These are phyloP conservation scores for Felis chaus DNA, from an alignment of 2,113 vertebrate species.

Conservation along the genomic window DNA sequence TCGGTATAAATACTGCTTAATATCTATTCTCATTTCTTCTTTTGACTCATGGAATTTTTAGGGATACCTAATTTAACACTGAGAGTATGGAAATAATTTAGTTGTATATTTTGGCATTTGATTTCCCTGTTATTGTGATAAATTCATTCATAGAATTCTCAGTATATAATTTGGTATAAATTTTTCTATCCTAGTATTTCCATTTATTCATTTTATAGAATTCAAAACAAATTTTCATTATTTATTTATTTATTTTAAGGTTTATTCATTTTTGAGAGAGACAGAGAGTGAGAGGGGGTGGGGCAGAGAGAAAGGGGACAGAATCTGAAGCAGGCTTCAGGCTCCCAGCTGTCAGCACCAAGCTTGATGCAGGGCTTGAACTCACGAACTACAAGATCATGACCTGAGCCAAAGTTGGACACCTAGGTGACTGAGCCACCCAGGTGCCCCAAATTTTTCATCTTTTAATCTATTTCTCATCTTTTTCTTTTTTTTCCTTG, in stretches of 20 bases:
- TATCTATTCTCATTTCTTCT: not conserved
- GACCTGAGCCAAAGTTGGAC: no score
- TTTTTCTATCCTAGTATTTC: not conserved
- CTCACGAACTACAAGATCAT: no score
- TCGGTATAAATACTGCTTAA: not conserved
- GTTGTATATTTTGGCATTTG: not conserved
- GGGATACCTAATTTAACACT: not conserved
- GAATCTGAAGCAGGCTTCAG: no score
- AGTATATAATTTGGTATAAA: not conserved
- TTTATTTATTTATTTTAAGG: not conserved
- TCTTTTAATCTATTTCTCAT: not conserved
- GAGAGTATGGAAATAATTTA: not conserved
- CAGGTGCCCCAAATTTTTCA: not conserved
- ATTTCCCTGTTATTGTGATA: not conserved
- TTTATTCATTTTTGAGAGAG: no score
- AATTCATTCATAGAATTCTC: not conserved
- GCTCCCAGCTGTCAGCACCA: no score
- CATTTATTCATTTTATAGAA: not conserved
- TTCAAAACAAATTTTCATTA: not conserved
- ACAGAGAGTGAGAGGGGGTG: no score
- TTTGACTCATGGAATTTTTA: not conserved
- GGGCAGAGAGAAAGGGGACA: no score
- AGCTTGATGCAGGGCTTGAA: no score
- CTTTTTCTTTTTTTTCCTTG: not conserved
- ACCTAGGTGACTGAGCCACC: no score